Conservation (phyloP, 1,140 invertebrate genomes). For the Paramacrobiotus metropolitanus region DNA sequence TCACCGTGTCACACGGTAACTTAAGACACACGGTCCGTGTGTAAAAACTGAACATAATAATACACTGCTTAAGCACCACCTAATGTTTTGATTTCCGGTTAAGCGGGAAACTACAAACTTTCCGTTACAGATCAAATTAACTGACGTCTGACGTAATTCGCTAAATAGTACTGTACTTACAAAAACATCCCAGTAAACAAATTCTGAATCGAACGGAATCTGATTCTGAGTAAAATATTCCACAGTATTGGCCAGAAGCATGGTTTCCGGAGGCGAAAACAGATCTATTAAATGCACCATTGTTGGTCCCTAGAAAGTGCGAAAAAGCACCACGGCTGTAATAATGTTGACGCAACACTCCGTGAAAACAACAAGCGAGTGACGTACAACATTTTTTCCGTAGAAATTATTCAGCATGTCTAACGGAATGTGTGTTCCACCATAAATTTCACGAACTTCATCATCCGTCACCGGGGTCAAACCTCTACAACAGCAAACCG, state of each 20-base stretch:
- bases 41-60: no score
- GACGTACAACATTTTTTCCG: constrained; percentile 14
- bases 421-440: constrained; percentile 31
- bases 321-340: not conserved
- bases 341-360: not conserved
- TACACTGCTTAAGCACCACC: no score
- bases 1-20: no score
- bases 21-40: no score
- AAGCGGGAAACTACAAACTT: no score
- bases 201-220: not conserved
- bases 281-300: constrained; percentile 87
- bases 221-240: not conserved
- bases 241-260: constrained; percentile 38
- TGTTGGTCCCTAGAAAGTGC: constrained; percentile 27
- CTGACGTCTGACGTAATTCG: no score
- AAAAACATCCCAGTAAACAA: not conserved
- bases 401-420: constrained; percentile 23
- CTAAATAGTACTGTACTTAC: no score
- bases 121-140: no score
- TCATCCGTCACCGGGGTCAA: constrained; percentile 50
- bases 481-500: constrained; percentile 24
- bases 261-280: constrained; percentile 92
- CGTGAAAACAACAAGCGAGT: no score
- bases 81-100: no score
- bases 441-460: constrained; percentile 63